Base-by-base conservation (phyloP, 2,113 vertebrate species). In the Periophthalmodon schlosseri region DNA sequence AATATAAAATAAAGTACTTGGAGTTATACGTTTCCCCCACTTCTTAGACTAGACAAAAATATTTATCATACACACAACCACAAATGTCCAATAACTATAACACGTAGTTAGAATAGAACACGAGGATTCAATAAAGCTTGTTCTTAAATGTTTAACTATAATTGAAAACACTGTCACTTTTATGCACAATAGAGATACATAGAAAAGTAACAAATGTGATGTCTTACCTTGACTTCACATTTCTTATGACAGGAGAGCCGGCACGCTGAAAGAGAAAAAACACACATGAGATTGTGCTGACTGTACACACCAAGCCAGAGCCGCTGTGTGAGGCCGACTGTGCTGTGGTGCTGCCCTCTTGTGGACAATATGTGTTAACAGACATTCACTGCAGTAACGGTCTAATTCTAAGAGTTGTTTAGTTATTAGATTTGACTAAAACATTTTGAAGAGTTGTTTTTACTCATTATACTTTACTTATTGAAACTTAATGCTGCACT, bases 151-250 rank as follows among this genome's bases (percentile, higher is more conserved):
- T 49, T 49, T 49, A 2, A 49, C 47, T 18, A 1, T 4, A 10
- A 18, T 16, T 20, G 16, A 10, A 34, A 14, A 2, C 28, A 11
- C 15, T 10, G 5, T 44, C 44, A 46, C 18, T 28, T 28, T n/a
- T 7, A 13, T 8, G 21, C 3, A 58, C 49, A 36, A 33, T 14
- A 44, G 28, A 20, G 8, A n/a, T 3, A 52, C 3, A 16, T 18
- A 52, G 1, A 52, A 20, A 52, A 6, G 14, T 56, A 69, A 66
- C n/a, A 72, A 21, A 18, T 4, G 33, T 0, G 2, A 9, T 11
- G 4, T 83, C 95, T 95, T 95, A 96, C 95, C 95, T 96, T 96
- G 63, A 91, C 93, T 93, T 95, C 95, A 93, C 95, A 96, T 91
- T 95, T 95, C 90, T 90, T 94, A 93, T 96, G 95, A 89, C 93